Conservation (phyloP, 2,113 vertebrate species). For the Indri indri region DNA sequence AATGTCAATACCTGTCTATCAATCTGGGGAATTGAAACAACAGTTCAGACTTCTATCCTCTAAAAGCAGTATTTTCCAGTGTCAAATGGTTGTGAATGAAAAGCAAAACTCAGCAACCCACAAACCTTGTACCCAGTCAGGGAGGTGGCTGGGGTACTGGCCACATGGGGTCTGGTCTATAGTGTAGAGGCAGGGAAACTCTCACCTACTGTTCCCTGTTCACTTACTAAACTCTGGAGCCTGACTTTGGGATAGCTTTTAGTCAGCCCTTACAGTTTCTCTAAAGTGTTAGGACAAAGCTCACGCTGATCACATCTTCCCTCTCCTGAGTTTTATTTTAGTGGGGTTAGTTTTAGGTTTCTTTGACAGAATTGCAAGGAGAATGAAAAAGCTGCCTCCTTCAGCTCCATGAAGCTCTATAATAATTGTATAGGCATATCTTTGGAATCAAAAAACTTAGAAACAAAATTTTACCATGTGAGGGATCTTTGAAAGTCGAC, state of each 20-base stretch:
- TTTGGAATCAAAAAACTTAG: not conserved
- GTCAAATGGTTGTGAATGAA: slow-evolving; percentile 70
- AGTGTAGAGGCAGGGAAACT: slow-evolving; percentile 36
- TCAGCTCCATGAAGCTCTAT: not conserved
- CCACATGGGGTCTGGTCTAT: slow-evolving; percentile 63
- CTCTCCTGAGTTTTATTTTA: not conserved
- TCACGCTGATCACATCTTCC: not conserved
- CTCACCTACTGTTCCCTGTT: slow-evolving; percentile 9
- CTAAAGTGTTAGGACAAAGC: not conserved
- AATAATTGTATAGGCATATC: not conserved
- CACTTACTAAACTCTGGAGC: not conserved
- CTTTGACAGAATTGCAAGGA: not conserved
- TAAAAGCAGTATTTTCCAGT: slow-evolving; percentile 75
- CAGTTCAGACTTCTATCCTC: slow-evolving; percentile 56
- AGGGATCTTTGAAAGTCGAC: not conserved
- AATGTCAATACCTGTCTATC: slow-evolving; percentile 38
- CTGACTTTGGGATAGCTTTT: not conserved
- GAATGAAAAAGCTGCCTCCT: not conserved
- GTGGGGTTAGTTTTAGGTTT: not conserved
- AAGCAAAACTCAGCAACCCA: slow-evolving; percentile 66
- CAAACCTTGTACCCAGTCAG: slow-evolving; percentile 54
- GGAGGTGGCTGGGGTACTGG: slow-evolving; percentile 35
- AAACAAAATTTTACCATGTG: not conserved
- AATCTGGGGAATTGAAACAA: not conserved
- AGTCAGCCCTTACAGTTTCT: not conserved